Base-by-base conservation (phyloP, 1,140 invertebrate genomes). In the Lethocerus indicus region DNA sequence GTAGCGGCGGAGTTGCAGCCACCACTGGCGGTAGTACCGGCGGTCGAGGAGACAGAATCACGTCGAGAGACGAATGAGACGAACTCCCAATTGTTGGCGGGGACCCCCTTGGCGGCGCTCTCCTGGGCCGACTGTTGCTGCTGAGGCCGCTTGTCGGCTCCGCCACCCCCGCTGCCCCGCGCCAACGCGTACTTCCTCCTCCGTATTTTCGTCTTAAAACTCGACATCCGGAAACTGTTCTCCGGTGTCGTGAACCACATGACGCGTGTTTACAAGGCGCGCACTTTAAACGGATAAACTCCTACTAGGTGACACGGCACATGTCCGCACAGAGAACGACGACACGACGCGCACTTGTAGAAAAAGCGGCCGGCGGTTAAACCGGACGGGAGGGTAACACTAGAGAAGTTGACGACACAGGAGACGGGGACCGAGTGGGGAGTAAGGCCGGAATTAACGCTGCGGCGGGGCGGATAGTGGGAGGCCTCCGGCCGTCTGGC, bases 41-140 rank as follows among this genome's bases (percentile, higher is more conserved):
- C 54, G 41, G 7, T 58, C 57, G 50, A 9, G 21, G 41, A 37
- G 56, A 64, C 4, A 60, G 58, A 29, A 54, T 57, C 3, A 16
- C 23, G 23, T 41, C n/a, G n/a, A 37, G 64, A 63, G 47, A 63
- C 65, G 54, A 67, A 67, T 49, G 64, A 65, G 24, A 65, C 60
- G 58, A 66, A 67, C 56, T 67, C 60, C 64, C 64, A 67, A 36
- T 67, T 64, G 16, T 65, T 63, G 12, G 53, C 55, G 0, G 54
- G 49, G 4, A 51, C 52, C 4, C 43, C 44, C 37, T 43, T 36
- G 3, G 28, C 47, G 18, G 35, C 46, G 43, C 37, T 5, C 9
- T 28, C 26, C 42, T 47, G 26, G 21, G 35, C 32, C 44, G 50
- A 23, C 28, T 52, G n/a, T 23, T 49, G 39, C 39, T 39, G 27